These are phyloP conservation scores for Eulemur coronatus DNA, from an alignment of 2,797 vertebrate genomes.

Conservation along the genomic window DNA sequence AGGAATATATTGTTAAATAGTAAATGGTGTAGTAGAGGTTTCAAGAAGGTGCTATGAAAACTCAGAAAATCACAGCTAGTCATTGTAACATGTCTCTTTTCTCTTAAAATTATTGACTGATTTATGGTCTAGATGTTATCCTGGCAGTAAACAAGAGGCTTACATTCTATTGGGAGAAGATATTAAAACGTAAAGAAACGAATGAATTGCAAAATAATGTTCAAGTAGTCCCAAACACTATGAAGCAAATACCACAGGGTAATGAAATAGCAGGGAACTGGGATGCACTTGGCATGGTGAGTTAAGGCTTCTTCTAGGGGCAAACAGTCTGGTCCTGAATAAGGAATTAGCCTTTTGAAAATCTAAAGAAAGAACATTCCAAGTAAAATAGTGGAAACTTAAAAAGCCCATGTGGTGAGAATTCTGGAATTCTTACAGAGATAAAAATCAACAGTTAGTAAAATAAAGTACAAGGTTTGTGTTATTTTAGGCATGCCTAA, in stretches of 20 bases:
- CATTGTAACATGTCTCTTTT: background rate
- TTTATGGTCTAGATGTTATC: background rate
- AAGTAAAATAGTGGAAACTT: background rate
- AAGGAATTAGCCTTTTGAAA: background rate
- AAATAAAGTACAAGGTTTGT: background rate
- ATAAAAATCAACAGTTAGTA: background rate
- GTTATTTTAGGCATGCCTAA: background rate
- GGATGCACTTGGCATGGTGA: background rate
- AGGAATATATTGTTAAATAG: background rate
- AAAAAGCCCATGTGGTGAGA: background rate
- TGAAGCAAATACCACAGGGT: background rate
- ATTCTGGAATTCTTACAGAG: background rate
- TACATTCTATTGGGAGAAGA: background rate
- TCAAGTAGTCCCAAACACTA: background rate
- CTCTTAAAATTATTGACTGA: background rate
- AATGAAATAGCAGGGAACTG: background rate
- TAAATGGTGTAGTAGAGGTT: background rate
- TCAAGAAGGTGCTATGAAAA: background rate
- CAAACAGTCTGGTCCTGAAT: background rate
- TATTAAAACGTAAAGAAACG: background rate
- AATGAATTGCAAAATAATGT: background rate
- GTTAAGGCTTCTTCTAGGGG: background rate
- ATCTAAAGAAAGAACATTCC: background rate
- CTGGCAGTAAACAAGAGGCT: background rate
- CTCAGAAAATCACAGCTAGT: background rate